Evolutionary conservation across 2,797 vertebrate species (phyloP).

Genomic region (Champsocephalus gunnari): DNA sequence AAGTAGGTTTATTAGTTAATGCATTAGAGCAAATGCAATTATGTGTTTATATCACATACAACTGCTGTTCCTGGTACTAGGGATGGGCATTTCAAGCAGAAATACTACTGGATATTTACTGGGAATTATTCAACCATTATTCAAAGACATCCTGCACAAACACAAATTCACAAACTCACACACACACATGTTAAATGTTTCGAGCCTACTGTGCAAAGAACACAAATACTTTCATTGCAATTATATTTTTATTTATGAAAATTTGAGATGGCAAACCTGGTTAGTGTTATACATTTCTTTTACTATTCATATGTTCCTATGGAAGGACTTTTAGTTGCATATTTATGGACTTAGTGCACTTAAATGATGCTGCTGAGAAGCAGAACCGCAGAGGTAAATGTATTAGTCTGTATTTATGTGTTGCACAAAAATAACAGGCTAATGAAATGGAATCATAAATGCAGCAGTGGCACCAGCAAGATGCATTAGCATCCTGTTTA

Average conservation of each 20-base stretch:
- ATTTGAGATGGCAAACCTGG: background rate
- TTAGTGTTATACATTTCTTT: background rate
- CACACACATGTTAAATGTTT: background rate
- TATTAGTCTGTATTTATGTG: background rate
- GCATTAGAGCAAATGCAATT: conserved; percentile 29
- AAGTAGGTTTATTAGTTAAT: conserved; percentile 41
- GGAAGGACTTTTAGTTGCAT: background rate
- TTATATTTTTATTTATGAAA: background rate
- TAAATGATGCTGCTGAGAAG: background rate
- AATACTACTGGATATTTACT: no score
- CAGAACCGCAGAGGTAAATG: background rate
- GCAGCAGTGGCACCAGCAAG: background rate
- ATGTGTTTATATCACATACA: conserved; percentile 38
- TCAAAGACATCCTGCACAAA: no score
- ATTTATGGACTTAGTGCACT: background rate
- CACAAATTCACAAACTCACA: no score
- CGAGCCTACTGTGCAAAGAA: background rate
- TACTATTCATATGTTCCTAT: background rate
- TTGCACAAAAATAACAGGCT: background rate
- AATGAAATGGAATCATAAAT: background rate
- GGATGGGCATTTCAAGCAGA: no score
- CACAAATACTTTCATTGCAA: conserved; percentile 14
- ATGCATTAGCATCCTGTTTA: background rate
- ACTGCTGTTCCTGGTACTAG: conserved; percentile 1
- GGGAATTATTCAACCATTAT: no score